A percentile compares a stretch with the other conserved stretches of the same genome.
Conservation (phyloP, 2,888 invertebrate species). For the Pocota personata region DNA sequence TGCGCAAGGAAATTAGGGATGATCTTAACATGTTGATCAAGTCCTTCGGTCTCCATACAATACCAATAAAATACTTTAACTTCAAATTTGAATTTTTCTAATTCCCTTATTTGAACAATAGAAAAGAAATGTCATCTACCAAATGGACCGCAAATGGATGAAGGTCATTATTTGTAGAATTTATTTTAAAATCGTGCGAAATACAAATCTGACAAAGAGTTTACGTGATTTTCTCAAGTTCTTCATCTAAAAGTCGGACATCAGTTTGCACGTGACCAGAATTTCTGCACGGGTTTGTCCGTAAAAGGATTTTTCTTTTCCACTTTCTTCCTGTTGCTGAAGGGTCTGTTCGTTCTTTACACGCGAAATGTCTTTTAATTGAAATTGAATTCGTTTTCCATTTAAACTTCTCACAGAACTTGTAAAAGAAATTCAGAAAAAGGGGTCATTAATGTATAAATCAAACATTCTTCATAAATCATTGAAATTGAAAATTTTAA, state of each 20-base stretch:
- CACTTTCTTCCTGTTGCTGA: background rate
- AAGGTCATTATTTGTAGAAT: slow-evolving; percentile 65
- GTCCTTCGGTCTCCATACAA: too few relatives aligned
- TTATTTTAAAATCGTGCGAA: slow-evolving; percentile 71
- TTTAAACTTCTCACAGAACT: background rate
- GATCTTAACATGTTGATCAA: too few relatives aligned
- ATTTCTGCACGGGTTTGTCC: slow-evolving; percentile 22
- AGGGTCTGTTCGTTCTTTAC: slow-evolving; percentile 2
- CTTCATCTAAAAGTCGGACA: slow-evolving; percentile 58
- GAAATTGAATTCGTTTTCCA: slow-evolving; percentile 34
- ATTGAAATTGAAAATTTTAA: slow-evolving; percentile 32
- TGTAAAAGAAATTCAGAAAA: background rate
- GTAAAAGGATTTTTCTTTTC: slow-evolving; percentile 32
- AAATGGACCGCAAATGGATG: slow-evolving; percentile 61
- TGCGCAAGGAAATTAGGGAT: too few relatives aligned
- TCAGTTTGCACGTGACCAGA: slow-evolving; percentile 62
- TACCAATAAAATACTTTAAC: too few relatives aligned
- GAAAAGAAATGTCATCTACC: slow-evolving; percentile 1
- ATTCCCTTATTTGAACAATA: background rate
- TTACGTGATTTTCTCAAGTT: slow-evolving; percentile 65
- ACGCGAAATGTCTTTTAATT: slow-evolving; percentile 40
- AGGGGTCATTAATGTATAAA: slow-evolving; percentile 52
- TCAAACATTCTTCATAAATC: slow-evolving; percentile 54
- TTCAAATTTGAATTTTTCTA: too few relatives aligned
- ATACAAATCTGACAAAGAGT: slow-evolving; percentile 64